Conservation (phyloP, 1,140 invertebrate species). For the Pinna nobilis region DNA sequence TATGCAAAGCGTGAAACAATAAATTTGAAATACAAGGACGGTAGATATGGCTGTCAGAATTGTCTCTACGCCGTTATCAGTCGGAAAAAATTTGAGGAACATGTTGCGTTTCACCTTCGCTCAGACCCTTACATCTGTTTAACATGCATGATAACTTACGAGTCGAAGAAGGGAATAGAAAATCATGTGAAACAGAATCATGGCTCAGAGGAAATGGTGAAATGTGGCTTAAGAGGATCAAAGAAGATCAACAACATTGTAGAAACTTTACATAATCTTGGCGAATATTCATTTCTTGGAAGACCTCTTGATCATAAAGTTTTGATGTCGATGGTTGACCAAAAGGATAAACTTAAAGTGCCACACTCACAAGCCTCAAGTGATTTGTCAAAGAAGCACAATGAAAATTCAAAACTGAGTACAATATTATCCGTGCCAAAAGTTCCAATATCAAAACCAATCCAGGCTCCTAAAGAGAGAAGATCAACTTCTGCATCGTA, state of each 20-base stretch:
- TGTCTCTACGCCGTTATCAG: conserved; percentile 17
- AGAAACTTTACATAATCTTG: conserved; percentile 6
- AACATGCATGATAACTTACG: conserved; percentile 35
- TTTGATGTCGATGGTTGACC: background rate
- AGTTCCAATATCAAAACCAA: background rate
- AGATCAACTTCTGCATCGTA: background rate
- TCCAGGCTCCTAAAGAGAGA: background rate
- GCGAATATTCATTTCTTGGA: conserved; percentile 24
- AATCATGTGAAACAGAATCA: conserved; percentile 33
- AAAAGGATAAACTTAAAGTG: conserved; percentile 4
- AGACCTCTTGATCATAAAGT: conserved; percentile 26
- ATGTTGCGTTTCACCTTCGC: conserved; percentile 37
- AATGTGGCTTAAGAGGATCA: conserved; percentile 39
- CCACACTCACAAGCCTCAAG: no score
- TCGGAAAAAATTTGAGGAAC: conserved; percentile 40
- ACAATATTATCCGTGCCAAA: conserved; percentile 6
- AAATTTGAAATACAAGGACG: background rate
- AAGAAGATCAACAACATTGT: conserved; percentile 40
- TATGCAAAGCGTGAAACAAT: conserved; percentile 19
- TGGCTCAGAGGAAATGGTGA: conserved; percentile 28
- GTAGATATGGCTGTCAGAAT: conserved; percentile 21
- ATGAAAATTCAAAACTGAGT: background rate
- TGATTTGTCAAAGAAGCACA: no score
- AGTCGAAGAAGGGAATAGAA: conserved; percentile 36
- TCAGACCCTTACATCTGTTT: conserved; percentile 40